Evolutionary conservation across 2,797 vertebrate genomes (phyloP), one percentile per base, ranked within the genome.

Genomic region (Salarias fasciatus): DNA sequence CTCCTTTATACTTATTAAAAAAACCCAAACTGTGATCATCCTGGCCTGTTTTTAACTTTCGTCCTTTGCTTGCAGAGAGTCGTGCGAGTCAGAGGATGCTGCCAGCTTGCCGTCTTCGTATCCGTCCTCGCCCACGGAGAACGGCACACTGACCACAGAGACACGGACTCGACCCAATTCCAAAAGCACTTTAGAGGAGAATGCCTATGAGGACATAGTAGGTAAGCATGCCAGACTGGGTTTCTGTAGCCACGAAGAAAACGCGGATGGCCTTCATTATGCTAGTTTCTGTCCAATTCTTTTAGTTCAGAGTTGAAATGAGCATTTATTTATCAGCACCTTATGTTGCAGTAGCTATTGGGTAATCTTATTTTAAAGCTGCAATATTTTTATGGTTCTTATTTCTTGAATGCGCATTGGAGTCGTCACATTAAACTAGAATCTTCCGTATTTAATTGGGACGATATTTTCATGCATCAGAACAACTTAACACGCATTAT

Each of bases 151-250:
- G 58, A 81, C 86, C 70, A 67, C 75, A 51, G 94, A 94, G 77
- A 90, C 81, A 64, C 94, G 91, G 83, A 93, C 87, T 73, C 94
- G 93, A 64, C 94, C 94, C 84, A 93, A 89, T 91, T 95, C 94
- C 72, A 98, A 98, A 93, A 96, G 95, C 96, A 96, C 96, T 94
- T 95, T 95, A 93, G 96, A 99, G 93, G 98, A 99, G 84, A 99
- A 99, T 69, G 91, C 97, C 72, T 99, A 99, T 77, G 97, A 99
- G 92, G 98, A 99, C 80, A 98, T 99, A 62, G 94, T 97, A 87
- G 98, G 98, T 99, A 94, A 96, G 96, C 61, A 53, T 12, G 8
- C 24, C 8, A 51, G 30, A 36, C 57, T 24, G 18, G 36, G 15
- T 3, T 10, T 10, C 11, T n/a, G n/a, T n/a, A 35, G 9, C 3